A percentile compares a stretch with the other conserved stretches of the same genome.
These are phyloP conservation scores for Thomomys bottae DNA, from an alignment of 2,113 vertebrate species.

Conservation along the genomic window DNA sequence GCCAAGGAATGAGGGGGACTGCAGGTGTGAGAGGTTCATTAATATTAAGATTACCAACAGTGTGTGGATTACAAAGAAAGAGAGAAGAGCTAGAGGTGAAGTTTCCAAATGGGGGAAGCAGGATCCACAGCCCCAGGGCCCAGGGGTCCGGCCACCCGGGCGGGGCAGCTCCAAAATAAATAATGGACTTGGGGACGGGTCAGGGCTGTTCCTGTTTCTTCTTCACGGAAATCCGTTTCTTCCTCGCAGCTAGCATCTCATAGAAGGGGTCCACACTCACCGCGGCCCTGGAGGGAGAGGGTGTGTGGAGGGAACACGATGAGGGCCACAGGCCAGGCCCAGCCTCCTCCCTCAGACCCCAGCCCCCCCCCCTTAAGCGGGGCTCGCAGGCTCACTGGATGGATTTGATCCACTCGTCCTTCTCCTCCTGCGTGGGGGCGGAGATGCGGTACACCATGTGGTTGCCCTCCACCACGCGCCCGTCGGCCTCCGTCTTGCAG, in stretches of 20 bases:
- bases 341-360: no score
- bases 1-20: constrained; percentile 49
- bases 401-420: constrained; percentile 96
- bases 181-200: constrained; percentile 58
- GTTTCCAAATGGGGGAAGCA: constrained; percentile 52
- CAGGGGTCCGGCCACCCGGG: constrained; percentile 72
- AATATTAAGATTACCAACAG: constrained; percentile 79
- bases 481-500: constrained; percentile 95
- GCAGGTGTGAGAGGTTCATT: constrained; percentile 51
- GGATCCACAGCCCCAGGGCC: constrained; percentile 64
- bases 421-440: constrained; percentile 94
- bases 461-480: constrained; percentile 94
- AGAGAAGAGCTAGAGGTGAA: constrained; percentile 58
- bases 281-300: constrained; percentile 86
- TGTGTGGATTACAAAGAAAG: constrained; percentile 74
- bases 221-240: constrained; percentile 96
- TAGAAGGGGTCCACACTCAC: constrained; percentile 97
- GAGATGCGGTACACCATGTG: constrained; percentile 97
- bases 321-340: background rate
- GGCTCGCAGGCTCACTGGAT: constrained; percentile 88
- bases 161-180: constrained; percentile 72
- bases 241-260: constrained; percentile 95
- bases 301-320: background rate
- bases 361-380: background rate
- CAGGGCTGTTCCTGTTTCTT: constrained; percentile 92